Evolutionary conservation across 2,797 vertebrate genomes (phyloP).

Genomic region (Sebastes miniatus): DNA sequence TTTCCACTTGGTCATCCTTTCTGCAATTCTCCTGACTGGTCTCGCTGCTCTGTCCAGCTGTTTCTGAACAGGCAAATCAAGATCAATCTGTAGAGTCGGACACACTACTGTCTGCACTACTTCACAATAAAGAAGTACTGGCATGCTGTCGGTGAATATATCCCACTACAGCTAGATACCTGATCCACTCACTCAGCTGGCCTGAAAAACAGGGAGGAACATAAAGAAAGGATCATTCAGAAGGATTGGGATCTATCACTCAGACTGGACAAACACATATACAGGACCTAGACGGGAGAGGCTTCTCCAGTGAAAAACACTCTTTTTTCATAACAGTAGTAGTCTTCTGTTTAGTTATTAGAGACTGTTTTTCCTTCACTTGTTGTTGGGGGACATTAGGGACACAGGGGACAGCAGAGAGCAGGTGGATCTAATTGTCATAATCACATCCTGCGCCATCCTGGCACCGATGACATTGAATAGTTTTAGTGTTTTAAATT

Average conservation of each 20-base stretch:
- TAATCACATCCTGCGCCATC: conserved; percentile 31
- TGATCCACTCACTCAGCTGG: conserved; percentile 10
- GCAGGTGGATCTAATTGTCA: conserved; percentile 51
- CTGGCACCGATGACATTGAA: conserved; percentile 24
- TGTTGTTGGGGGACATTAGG: not conserved
- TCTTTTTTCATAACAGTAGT: not conserved
- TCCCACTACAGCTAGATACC: not conserved
- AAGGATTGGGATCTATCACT: conserved; percentile 2
- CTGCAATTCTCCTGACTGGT: not conserved
- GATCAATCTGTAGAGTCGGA: not conserved
- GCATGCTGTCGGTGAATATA: not conserved
- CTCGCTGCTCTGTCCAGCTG: conserved; percentile 17
- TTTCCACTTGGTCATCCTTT: not conserved
- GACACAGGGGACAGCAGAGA: conserved; percentile 18
- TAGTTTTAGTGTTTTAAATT: conserved; percentile 3
- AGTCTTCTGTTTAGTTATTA: not conserved
- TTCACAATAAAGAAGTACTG: conserved; percentile 1
- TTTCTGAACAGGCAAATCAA: conserved; percentile 22
- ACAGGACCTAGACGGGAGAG: not conserved
- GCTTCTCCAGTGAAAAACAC: not conserved
- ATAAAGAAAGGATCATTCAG: not conserved
- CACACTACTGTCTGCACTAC: not conserved
- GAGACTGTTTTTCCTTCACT: not conserved
- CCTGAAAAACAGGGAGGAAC: not conserved
- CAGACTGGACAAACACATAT: not conserved